Evolutionary conservation across 2,888 invertebrate genomes (phyloP), one percentile per base, ranked within the genome.

Genomic region (Elysia crispata): DNA sequence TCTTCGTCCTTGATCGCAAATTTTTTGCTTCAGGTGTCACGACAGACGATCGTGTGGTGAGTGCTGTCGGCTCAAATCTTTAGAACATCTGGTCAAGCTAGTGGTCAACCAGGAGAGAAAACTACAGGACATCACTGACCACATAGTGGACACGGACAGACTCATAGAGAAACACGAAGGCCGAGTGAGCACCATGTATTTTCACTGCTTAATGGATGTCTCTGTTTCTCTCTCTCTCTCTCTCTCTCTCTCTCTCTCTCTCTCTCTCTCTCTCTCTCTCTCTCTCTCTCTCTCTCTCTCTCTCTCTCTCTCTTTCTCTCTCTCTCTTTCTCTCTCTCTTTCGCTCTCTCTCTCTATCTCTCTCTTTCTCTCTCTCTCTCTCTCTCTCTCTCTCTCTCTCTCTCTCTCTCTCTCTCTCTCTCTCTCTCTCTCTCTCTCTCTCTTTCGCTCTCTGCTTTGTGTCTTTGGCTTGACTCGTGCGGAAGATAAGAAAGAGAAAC

Each of bases 131-230:
- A 91, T 93, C 83, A 85, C 91, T 77, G 87, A 89, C 30, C 89
- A 95, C 86, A 89, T 93, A 13, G 91, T 92, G 49, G 95, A 95
- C 88, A 95, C 95, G 90, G 96, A 96, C 90, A 94, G 95, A 87
- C 94, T 96, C 88, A 96, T 97, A 86, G 95, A 95, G 83, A 94
- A 94, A 88, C 94, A 86, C 79, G 90, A 90, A 83, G 85, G 86
- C 25, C 85, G 78, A 49, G 77, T 80, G 30, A 54, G 79, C 13
- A 57, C 6, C 1, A 13, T 64, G 28, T 18, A 1, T n/a, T 11
- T 41, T 15, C 3, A 25, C 15, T 28, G 66, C 8, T 15, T 30
- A 31, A 1, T 6, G 28, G 8, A 15, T 41, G 33, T 76, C 62
- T 76, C 31, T 62, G 31, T 62, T n/a, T 76, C 62, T 33, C 31